Evolutionary conservation across 2,797 vertebrate genomes (phyloP), one percentile per base, ranked within the genome.

Genomic region (Anabas testudineus): DNA sequence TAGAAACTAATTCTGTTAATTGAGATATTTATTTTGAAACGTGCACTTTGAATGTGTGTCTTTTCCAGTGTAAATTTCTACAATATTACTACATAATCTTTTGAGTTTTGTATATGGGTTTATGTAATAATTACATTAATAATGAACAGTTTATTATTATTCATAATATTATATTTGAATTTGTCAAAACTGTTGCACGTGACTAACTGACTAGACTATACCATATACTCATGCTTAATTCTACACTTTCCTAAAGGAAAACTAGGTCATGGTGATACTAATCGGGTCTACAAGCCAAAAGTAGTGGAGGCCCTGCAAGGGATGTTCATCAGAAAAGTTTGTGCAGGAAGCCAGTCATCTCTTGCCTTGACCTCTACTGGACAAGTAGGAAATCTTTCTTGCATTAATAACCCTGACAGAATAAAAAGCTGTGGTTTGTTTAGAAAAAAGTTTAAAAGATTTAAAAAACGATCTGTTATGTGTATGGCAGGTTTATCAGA

Each of bases 311-410:
- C 93, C 15, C 87, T 95, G 54, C 95, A 95, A 34, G 94, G 95
- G 1, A 94, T 94, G 89, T 94, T 95, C 85, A 94, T 95, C 83
- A 91, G 95, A 62, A 95, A 95, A 82, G 94, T 95, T 64, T 95
- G 95, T 72, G 95, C 95, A 18, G 95, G 94, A 42, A 95, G 95
- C 73, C 95, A 95, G 86, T 95, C 94, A 1, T 95, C 95, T 34
- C 91, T 95, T 1, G 93, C 95, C 54, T 83, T 95, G 36, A 95
- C 95, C 61, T 95, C 95, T 13, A 95, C 95, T 13, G 95, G 95
- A 75, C 95, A 95, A 94, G 94, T 95, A 84, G 13, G 77, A 22
- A 32, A 1, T n/a, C 37, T 22, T 28, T 36, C 7, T 32, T 59
- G 12, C 16, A 1, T 8, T 32, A 21, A 9, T 30, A 30, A 32